Evolutionary conservation across 2,888 invertebrate species (phyloP).

Genomic region (Acanthosoma haemorrhoidale): DNA sequence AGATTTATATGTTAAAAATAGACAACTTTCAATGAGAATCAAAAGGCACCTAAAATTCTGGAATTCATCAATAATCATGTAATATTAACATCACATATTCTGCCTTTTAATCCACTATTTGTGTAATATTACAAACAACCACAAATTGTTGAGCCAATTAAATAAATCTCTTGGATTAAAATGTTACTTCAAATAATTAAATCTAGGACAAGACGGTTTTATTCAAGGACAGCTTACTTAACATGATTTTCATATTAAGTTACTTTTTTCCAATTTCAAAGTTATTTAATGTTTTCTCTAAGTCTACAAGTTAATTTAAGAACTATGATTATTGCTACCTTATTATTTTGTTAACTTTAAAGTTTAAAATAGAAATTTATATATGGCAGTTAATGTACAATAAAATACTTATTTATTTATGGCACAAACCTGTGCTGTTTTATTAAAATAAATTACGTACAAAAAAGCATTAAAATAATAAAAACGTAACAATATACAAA

Average conservation of each 20-base stretch:
- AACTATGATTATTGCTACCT: background rate
- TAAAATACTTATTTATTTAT: background rate
- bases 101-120: background rate
- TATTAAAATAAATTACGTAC: background rate
- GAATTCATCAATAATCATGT: slow-evolving; percentile 17
- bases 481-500: background rate
- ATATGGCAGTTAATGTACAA: slow-evolving; percentile 11
- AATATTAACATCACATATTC: slow-evolving; percentile 23
- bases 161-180: background rate
- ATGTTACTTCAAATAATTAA: background rate
- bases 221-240: slow-evolving; percentile 7
- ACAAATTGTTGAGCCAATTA: slow-evolving; percentile 22
- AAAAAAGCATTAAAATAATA: background rate
- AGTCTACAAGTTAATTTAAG: background rate
- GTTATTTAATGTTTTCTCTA: background rate
- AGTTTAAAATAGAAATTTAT: background rate
- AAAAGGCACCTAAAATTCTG: slow-evolving; percentile 25
- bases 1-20: slow-evolving; percentile 27
- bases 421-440: background rate
- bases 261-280: background rate
- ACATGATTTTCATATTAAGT: background rate
- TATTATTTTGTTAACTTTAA: background rate
- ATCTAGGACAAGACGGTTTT: slow-evolving; percentile 17
- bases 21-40: slow-evolving; percentile 15
- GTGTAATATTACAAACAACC: background rate